Percentiles rank a stretch among this genome's conserved stretches.
Conservation (phyloP, 2,888 invertebrate species). For the Anodontia alba region DNA sequence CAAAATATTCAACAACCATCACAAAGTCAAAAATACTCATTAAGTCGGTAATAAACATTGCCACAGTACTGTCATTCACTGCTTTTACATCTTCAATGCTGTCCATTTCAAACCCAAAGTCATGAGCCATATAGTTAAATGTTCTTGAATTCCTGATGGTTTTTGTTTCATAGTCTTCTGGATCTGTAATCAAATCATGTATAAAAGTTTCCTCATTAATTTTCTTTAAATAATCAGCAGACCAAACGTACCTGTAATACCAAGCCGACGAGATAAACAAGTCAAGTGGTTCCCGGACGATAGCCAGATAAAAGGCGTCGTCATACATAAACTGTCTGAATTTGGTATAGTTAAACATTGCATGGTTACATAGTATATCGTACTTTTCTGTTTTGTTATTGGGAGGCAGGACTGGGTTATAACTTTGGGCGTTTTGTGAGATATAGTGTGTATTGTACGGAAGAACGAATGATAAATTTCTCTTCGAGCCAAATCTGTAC, state of each 20-base stretch:
- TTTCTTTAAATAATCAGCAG: background rate
- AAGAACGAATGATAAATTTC: background rate
- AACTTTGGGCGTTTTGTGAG: background rate
- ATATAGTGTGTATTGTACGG: background rate
- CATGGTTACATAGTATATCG: conserved; percentile 15
- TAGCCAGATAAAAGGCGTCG: conserved; percentile 1
- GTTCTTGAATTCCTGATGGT: background rate
- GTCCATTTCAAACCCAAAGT: background rate
- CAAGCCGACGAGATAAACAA: background rate
- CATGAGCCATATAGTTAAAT: background rate
- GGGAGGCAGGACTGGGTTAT: background rate
- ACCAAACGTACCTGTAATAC: background rate
- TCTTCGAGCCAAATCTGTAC: conserved; percentile 8
- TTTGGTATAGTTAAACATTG: background rate
- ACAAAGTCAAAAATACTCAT: background rate
- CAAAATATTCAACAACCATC: conserved; percentile 15
- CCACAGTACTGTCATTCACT: background rate
- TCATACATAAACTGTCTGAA: background rate
- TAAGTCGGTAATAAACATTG: background rate
- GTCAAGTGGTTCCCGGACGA: background rate
- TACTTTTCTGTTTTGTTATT: background rate
- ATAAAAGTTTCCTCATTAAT: background rate
- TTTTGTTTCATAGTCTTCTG: background rate
- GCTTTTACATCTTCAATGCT: background rate
- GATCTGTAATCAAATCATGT: background rate